Base-by-base conservation (phyloP, 2,888 invertebrate genomes). In the Himalopsyche japonica region DNA sequence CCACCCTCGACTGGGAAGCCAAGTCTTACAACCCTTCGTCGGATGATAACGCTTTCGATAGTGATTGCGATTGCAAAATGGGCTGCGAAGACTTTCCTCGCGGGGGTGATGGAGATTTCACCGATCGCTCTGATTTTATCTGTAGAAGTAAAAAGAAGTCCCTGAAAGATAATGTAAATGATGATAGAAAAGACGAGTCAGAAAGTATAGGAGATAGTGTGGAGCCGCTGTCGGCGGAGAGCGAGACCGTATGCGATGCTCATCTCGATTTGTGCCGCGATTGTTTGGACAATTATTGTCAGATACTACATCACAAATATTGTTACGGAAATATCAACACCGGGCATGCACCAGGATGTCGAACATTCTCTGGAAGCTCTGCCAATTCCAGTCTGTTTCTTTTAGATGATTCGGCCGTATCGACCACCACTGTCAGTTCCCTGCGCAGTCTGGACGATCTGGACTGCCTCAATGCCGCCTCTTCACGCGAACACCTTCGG, bases 361-460 rank as follows among this genome's bases (percentile, higher is more conserved):
- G 87, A 34, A 86, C 86, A 8, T 89, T 92, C 1, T 92, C 92
- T 83, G 89, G 89, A 83, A 91, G 92, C 80, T 91, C 91, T 10
- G 92, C 92, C 10, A 91, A 90, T 10, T 93, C 93, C 12, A 93
- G 93, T 85, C 91, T 94, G 15, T 93, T 93, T 86, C 89, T 94
- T 47, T 88, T 93, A 18, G 94, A 94, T 89, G 95, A 95, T 88
- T 93, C 94, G 78, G 93, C 94, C 18, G 87, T 89, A 81, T 89
- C 90, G 18, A 90, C 88, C 87, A 92, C 93, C 10, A 93, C 93
- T 18, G 93, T 93, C 15, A 92, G 92, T 88, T 93, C 94, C 0
- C 89, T 94, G 82, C 91, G 94, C 76, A 93, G 94, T 18, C 89
- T 94, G 76, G 94, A 94, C 88, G 94, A 94, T 88, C 88, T 94